phyloP scores from a whole-genome alignment of 2,888 invertebrate genomes.

The Aphidoletes aphidimyza region DNA sequence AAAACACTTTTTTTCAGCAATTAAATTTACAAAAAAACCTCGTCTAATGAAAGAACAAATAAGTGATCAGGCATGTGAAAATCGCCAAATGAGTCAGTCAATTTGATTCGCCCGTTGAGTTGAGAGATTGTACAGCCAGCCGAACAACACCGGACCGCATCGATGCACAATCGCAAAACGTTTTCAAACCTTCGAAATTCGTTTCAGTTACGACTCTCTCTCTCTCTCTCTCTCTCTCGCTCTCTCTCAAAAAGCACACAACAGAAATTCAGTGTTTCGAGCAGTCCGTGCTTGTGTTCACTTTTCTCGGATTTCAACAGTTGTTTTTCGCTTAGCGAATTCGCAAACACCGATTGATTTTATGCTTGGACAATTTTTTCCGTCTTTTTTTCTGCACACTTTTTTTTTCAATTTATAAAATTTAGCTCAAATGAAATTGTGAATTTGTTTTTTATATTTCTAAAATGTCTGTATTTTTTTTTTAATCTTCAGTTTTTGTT shows the following conservation, averaged over 20 bases:
- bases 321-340: not conserved
- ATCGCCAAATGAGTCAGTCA: conserved; percentile 24
- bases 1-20: not conserved
- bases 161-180: conserved; percentile 37
- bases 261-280: not conserved
- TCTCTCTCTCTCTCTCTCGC: no score
- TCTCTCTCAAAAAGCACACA: no score
- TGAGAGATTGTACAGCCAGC: not conserved
- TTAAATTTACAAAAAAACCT: conserved; percentile 11
- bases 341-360: not conserved
- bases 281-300: not conserved
- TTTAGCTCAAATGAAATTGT: no score
- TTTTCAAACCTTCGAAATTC: not conserved
- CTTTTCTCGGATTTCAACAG: conserved; percentile 16
- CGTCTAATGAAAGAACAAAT: not conserved
- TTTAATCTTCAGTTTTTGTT: not conserved
- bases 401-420: no score
- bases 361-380: not conserved
- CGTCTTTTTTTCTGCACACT: not conserved
- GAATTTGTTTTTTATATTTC: not conserved
- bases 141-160: conserved; percentile 41
- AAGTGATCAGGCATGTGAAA: conserved; percentile 5
- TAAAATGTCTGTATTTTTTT: not conserved
- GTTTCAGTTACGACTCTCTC: not conserved
- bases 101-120: conserved; percentile 4